Evolutionary conservation across 2,797 vertebrate species (phyloP), one percentile per base, ranked within the genome.

Genomic region (Brotula barbata): DNA sequence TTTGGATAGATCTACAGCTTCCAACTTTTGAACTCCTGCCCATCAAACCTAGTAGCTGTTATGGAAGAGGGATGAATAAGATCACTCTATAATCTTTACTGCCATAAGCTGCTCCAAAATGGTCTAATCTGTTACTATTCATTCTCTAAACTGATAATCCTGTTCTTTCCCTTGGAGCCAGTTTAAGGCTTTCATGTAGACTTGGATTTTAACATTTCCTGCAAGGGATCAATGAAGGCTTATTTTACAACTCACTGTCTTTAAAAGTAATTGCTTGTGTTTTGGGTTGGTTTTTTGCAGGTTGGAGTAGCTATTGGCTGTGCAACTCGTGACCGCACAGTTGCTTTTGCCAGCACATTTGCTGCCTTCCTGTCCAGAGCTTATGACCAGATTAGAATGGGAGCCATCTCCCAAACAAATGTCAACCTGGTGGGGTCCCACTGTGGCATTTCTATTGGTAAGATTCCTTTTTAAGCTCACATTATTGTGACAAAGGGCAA

Each of bases 301-400:
- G 92, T 95, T 1, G 91, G 91, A 1, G 94, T 96, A 44, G 94
- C 94, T 0, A 91, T 95, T 39, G 95, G 95, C 47, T 96, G 94
- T 46, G 90, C 92, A 40, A 82, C 88, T 19, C 89, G 91, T 19
- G 90, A 90, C 51, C 93, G 93, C 39, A 91, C 85, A 0, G 87
- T 96, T 25, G 64, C 91, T 1, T 96, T 96, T 64, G 94, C 87
- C 58, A 94, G 93, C 87, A 93, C 94, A 0, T 95, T 96, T 15
- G 88, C 93, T 0, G 93, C 94, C 10, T 96, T 95, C 86, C 37
- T 95, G 13, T 91, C 89, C 1, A 89, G 93, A 54, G 93, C 91
- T 7, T 95, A 94, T 40, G 94, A 95, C 76, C 95, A 95, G 53
- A 93, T 96, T 74, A 92, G 93, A 12, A 94, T 94, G 89, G 94